phyloP scores from a whole-genome alignment of 2,797 vertebrate species.

The Typhlichthys eigenmanni region DNA sequence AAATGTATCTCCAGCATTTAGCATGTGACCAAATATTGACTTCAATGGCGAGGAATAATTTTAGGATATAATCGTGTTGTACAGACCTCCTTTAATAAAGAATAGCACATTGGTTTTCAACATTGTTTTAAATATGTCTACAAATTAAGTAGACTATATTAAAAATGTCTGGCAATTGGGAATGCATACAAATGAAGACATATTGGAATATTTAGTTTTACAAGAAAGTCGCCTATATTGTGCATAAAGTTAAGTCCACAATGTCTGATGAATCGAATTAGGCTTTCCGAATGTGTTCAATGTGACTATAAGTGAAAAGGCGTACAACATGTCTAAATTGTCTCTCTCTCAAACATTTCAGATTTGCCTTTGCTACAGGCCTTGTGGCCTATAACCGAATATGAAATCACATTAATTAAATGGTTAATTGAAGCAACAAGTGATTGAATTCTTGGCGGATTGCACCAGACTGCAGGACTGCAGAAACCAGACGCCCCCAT shows the following conservation, averaged over 20 bases:
- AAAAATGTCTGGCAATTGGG: too few relatives aligned
- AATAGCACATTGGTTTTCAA: too few relatives aligned
- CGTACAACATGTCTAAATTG: conserved; percentile 3
- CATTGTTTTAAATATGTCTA: too few relatives aligned
- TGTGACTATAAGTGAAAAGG: neutral
- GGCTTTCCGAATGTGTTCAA: neutral
- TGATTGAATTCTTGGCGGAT: conserved; percentile 85
- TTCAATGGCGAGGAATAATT: too few relatives aligned
- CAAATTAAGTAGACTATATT: too few relatives aligned
- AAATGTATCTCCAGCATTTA: too few relatives aligned
- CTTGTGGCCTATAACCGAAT: conserved; percentile 55
- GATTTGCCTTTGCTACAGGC: conserved; percentile 47
- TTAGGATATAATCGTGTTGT: too few relatives aligned
- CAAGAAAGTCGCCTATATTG: neutral
- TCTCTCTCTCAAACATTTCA: conserved; percentile 31
- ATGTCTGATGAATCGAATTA: neutral
- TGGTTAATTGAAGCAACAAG: conserved; percentile 78
- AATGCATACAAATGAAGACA: too few relatives aligned
- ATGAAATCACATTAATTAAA: conserved; percentile 71
- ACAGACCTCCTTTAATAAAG: too few relatives aligned
- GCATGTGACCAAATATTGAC: too few relatives aligned
- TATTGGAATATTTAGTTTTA: neutral
- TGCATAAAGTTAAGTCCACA: neutral
- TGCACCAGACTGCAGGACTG: conserved; percentile 77
- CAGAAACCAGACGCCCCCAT: conserved; percentile 21